Percentiles rank a stretch among this genome's conserved stretches.
Evolutionary conservation across 2,888 invertebrate genomes (phyloP).

Genomic region (Sthenelais limicola): DNA sequence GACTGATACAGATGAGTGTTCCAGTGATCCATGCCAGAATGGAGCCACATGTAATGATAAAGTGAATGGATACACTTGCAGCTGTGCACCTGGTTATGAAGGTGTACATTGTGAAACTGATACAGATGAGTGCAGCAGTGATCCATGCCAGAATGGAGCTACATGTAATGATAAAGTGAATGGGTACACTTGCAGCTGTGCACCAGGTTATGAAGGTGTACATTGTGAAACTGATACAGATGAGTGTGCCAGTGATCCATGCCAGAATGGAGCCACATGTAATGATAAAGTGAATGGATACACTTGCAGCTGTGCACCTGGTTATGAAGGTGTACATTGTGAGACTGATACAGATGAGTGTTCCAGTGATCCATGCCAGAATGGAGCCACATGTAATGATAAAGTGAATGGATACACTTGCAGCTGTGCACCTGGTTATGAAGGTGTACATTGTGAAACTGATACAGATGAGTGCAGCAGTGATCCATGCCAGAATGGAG

Average conservation of each 20-base stretch:
- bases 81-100: conserved; percentile 38
- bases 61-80: conserved; percentile 43
- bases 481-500: conserved; percentile 23
- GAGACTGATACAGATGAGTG: conserved; percentile 29
- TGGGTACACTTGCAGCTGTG: conserved; percentile 17
- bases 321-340: conserved; percentile 17
- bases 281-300: conserved; percentile 6
- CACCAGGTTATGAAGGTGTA: too few species aligned
- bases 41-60: conserved; percentile 83
- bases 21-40: conserved; percentile 77
- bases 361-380: conserved; percentile 75
- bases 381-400: conserved; percentile 86
- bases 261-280: conserved; percentile 26
- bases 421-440: conserved; percentile 39
- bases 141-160: conserved; percentile 21
- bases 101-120: conserved; percentile 8
- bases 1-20: conserved; percentile 27
- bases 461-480: conserved; percentile 26
- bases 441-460: conserved; percentile 4
- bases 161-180: conserved; percentile 11
- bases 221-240: too few species aligned
- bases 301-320: conserved; percentile 14
- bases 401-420: conserved; percentile 43
- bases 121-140: conserved; percentile 25
- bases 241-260: conserved; percentile 30